phyloP scores from a whole-genome alignment of 2,888 invertebrate genomes.

The Trachelus troglodyta region DNA sequence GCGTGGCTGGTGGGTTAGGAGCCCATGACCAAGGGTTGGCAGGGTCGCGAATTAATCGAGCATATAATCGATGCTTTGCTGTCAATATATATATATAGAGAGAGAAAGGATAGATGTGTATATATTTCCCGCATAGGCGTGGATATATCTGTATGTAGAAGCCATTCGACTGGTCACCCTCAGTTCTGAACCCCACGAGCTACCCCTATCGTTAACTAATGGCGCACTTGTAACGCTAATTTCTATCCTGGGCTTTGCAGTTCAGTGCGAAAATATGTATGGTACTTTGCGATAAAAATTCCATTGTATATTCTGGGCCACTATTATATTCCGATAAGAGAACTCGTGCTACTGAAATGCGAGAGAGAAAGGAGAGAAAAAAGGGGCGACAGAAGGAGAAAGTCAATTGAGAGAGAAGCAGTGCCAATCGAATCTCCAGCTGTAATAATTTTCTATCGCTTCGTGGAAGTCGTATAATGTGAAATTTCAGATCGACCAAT shows the following conservation, averaged over 20 bases:
- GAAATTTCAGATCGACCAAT: too few species aligned
- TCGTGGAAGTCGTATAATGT: too few species aligned
- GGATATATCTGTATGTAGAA: conserved; percentile 33
- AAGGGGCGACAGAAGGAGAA: too few species aligned
- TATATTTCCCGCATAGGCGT: conserved; percentile 20
- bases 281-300: too few species aligned
- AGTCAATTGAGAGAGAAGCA: too few species aligned
- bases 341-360: too few species aligned
- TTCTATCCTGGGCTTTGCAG: conserved; percentile 38
- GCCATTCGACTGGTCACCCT: conserved; percentile 46
- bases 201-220: conserved; percentile 51
- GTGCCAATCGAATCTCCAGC: too few species aligned
- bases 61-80: conserved; percentile 63
- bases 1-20: too few species aligned
- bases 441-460: too few species aligned
- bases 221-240: conserved; percentile 55
- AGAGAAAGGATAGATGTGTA: background rate
- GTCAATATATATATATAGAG: conserved; percentile 43
- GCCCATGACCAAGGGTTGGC: conserved; percentile 21
- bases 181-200: conserved; percentile 29
- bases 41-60: conserved; percentile 64
- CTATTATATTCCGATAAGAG: too few species aligned
- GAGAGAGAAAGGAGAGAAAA: too few species aligned
- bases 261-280: background rate
- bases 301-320: too few species aligned